A percentile compares a stretch with the other conserved stretches of the same genome.
phyloP scores from a whole-genome alignment of 2,797 vertebrate genomes.

The Tamandua tetradactyla region DNA sequence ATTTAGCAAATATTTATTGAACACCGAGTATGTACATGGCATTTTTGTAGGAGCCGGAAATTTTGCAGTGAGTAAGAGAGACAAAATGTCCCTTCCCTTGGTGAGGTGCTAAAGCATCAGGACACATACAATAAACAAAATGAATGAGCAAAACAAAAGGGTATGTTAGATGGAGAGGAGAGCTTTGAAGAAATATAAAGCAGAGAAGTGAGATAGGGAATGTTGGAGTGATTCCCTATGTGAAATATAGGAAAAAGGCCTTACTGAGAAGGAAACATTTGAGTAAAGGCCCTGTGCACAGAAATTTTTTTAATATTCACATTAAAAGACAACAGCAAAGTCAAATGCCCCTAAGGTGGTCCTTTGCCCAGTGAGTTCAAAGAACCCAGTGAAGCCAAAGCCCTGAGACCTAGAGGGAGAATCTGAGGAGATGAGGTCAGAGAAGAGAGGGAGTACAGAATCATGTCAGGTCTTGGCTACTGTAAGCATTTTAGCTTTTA shows the following conservation, averaged over 20 bases:
- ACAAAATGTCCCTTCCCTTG: neutral
- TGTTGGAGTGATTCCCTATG: neutral
- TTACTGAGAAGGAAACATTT: neutral
- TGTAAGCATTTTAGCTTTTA: neutral
- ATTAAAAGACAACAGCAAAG: neutral
- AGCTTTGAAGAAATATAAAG: neutral
- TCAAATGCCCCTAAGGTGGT: neutral
- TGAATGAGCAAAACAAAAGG: neutral
- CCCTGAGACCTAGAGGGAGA: neutral
- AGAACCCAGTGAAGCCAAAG: neutral
- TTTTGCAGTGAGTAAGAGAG: neutral
- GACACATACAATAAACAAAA: neutral
- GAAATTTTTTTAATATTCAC: neutral
- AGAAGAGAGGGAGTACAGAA: neutral
- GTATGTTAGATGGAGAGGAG: neutral
- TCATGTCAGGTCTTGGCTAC: neutral
- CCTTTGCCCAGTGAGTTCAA: neutral
- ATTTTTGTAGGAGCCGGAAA: neutral
- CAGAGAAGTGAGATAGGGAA: neutral
- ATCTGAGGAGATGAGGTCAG: neutral
- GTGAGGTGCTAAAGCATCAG: neutral
- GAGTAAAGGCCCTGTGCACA: neutral
- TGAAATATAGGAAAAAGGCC: neutral
- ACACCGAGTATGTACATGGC: neutral
- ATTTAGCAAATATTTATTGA: neutral